Evolutionary conservation across 2,797 vertebrate genomes (phyloP).

Genomic region (Poecile montanus): DNA sequence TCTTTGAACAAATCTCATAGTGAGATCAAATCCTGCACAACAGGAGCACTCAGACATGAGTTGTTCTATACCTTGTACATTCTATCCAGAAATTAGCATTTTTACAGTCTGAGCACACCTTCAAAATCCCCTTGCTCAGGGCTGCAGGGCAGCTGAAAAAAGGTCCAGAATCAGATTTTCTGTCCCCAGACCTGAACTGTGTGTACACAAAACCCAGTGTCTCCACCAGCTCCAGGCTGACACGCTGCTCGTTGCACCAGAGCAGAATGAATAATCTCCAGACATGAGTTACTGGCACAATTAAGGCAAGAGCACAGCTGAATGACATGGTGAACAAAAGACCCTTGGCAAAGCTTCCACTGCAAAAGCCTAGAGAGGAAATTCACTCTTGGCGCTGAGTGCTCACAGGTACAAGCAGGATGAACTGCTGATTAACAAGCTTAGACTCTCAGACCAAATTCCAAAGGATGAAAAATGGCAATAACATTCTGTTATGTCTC

Average conservation of each 20-base stretch:
- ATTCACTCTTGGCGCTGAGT: background rate
- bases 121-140: background rate
- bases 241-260: background rate
- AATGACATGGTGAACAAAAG: constrained; percentile 37
- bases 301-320: constrained; percentile 27
- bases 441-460: constrained; percentile 18
- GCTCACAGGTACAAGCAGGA: background rate
- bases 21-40: background rate
- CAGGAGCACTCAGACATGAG: background rate
- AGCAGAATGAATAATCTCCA: constrained; percentile 25
- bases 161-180: background rate
- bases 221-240: background rate
- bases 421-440: constrained; percentile 14
- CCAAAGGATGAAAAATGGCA: constrained; percentile 38
- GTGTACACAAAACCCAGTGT: background rate
- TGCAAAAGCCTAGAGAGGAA: constrained; percentile 22
- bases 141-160: background rate
- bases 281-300: constrained; percentile 36
- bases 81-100: background rate
- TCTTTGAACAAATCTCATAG: background rate
- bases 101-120: background rate
- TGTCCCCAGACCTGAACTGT: background rate
- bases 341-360: constrained; percentile 16
- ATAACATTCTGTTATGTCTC: constrained; percentile 22
- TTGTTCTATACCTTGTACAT: background rate